These are phyloP conservation scores for Poecilus cupreus DNA, from an alignment of 2,888 invertebrate genomes.

Conservation along the genomic window DNA sequence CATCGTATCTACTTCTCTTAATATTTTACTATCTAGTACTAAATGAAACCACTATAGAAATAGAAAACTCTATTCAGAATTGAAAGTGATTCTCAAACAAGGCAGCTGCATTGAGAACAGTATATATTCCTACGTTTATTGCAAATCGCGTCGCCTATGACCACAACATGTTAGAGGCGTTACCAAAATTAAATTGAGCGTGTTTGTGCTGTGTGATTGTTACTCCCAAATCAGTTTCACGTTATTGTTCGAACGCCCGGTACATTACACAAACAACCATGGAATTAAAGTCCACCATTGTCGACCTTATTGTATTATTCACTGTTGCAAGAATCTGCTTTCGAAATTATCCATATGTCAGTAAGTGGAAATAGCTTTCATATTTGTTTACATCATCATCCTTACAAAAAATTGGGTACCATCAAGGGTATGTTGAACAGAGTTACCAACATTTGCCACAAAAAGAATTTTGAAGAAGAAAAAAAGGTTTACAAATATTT, in stretches of 20 bases:
- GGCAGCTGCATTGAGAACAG: conserved; percentile 10
- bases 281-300: background rate
- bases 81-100: too few relatives aligned
- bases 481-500: too few relatives aligned
- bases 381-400: too few relatives aligned
- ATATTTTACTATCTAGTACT: too few relatives aligned
- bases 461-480: too few relatives aligned
- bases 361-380: too few relatives aligned
- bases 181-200: conserved; percentile 44
- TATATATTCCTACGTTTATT: conserved; percentile 23
- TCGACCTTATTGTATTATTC: background rate
- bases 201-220: conserved; percentile 40
- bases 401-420: too few relatives aligned
- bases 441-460: too few relatives aligned
- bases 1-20: too few relatives aligned
- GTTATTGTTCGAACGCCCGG: conserved; percentile 33
- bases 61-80: too few relatives aligned
- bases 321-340: background rate
- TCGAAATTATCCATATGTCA: background rate
- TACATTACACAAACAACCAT: conserved; percentile 37
- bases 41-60: too few relatives aligned
- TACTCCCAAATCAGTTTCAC: conserved; percentile 41
- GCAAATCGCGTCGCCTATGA: conserved; percentile 5
- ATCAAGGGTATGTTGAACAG: too few relatives aligned
- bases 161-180: conserved; percentile 40